A percentile compares a stretch with the other conserved stretches of the same genome.
These are phyloP conservation scores for Elymnias hypermnestra DNA, from an alignment of 1,140 invertebrate species.

Conservation along the genomic window DNA sequence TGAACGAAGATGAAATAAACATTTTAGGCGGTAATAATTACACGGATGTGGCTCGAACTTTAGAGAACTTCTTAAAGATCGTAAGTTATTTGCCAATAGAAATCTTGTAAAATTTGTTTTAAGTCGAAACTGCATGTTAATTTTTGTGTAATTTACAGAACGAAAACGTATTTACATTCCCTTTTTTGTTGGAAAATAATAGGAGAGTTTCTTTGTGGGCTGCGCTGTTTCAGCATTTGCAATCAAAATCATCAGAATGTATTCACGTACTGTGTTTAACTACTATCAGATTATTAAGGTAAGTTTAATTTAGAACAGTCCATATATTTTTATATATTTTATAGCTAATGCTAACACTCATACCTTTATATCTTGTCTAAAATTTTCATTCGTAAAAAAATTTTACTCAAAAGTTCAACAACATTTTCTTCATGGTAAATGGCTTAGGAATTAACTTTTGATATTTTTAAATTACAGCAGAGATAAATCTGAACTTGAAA, in stretches of 20 bases:
- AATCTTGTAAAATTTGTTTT: neutral
- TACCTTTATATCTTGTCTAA: too few species aligned
- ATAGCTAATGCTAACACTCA: too few species aligned
- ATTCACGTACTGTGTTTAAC: constrained; percentile 57
- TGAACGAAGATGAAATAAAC: constrained; percentile 56
- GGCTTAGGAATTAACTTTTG: neutral
- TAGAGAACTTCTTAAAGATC: constrained; percentile 45
- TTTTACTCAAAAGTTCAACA: too few species aligned
- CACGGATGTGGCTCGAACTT: constrained; percentile 32
- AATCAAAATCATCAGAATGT: constrained; percentile 38
- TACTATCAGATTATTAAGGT: constrained; percentile 65
- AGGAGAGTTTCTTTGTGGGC: constrained; percentile 58
- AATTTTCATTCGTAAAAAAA: too few species aligned
- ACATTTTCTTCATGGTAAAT: neutral
- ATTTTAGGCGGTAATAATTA: constrained; percentile 34
- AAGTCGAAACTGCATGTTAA: too few species aligned
- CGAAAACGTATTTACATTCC: constrained; percentile 57
- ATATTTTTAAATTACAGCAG: constrained; percentile 76
- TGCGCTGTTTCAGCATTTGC: constrained; percentile 59
- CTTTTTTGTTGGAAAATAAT: constrained; percentile 47
- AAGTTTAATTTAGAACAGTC: constrained; percentile 12
- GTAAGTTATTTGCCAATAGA: constrained; percentile 25
- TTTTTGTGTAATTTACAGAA: constrained; percentile 51
- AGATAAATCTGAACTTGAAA: constrained; percentile 84
- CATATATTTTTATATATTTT: too few species aligned